These are phyloP conservation scores for Euproctis similis DNA, from an alignment of 2,888 invertebrate species.

Conservation along the genomic window DNA sequence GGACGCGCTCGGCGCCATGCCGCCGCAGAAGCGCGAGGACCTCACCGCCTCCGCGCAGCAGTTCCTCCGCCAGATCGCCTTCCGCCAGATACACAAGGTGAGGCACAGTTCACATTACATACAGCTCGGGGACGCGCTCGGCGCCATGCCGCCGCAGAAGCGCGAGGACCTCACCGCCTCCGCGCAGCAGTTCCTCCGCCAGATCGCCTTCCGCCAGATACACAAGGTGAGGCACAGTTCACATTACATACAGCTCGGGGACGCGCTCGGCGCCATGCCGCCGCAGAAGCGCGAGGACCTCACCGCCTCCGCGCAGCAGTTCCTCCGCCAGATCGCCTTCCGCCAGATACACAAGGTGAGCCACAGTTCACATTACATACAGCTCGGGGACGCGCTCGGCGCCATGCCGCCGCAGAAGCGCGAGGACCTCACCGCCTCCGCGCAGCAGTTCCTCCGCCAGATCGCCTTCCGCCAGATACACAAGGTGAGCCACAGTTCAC, in stretches of 20 bases:
- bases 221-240: conserved; percentile 84
- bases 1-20: conserved; percentile 21
- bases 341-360: too few species aligned
- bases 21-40: too few species aligned
- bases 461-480: conserved; percentile 98
- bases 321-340: too few species aligned
- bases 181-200: conserved; percentile 94
- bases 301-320: too few species aligned
- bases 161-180: conserved; percentile 97
- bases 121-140: conserved; percentile 84
- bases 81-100: too few species aligned
- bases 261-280: too few species aligned
- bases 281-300: too few species aligned
- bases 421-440: conserved; percentile 97
- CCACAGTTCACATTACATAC: conserved; percentile 52
- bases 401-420: conserved; percentile 92
- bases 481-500: conserved; percentile 81
- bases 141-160: conserved; percentile 89
- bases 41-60: too few species aligned
- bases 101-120: too few species aligned
- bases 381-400: conserved; percentile 85
- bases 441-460: conserved; percentile 94
- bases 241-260: too few species aligned
- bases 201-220: conserved; percentile 97
- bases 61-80: too few species aligned